A percentile compares a stretch with the other conserved stretches of the same genome.
phyloP scores from a whole-genome alignment of 2,113 vertebrate species.

The Ictalurus punctatus region DNA sequence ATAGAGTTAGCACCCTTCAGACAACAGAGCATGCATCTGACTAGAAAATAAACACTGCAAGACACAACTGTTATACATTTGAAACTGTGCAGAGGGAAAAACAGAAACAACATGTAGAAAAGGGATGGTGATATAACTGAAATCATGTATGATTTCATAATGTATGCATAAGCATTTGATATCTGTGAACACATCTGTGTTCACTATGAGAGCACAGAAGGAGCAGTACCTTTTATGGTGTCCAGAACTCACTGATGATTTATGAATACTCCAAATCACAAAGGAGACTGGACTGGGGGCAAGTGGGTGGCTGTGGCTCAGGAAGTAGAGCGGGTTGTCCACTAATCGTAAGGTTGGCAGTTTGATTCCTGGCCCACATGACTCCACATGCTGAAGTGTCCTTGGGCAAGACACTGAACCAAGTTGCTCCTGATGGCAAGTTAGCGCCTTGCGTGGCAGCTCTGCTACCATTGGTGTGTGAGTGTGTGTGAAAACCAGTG shows the following conservation, averaged over 20 bases:
- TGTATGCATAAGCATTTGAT: background rate
- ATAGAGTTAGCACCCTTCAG: background rate
- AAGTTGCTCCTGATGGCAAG: too few relatives aligned
- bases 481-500: too few relatives aligned
- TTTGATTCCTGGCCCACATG: too few relatives aligned
- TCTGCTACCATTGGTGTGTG: too few relatives aligned
- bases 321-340: too few relatives aligned
- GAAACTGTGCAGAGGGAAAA: background rate
- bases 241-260: background rate
- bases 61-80: background rate
- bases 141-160: background rate
- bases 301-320: too few relatives aligned
- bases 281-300: background rate
- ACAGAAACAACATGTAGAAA: background rate
- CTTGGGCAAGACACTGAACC: too few relatives aligned
- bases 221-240: constrained; percentile 33
- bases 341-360: too few relatives aligned
- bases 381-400: too few relatives aligned
- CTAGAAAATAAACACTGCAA: background rate
- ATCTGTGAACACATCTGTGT: background rate
- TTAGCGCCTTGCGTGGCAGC: too few relatives aligned
- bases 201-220: background rate
- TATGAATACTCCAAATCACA: background rate
- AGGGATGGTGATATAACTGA: background rate
- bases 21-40: background rate